Percentiles rank a stretch among this genome's conserved stretches.
Evolutionary conservation across 2,113 vertebrate species (phyloP).

Genomic region (Oryzias melastigma): DNA sequence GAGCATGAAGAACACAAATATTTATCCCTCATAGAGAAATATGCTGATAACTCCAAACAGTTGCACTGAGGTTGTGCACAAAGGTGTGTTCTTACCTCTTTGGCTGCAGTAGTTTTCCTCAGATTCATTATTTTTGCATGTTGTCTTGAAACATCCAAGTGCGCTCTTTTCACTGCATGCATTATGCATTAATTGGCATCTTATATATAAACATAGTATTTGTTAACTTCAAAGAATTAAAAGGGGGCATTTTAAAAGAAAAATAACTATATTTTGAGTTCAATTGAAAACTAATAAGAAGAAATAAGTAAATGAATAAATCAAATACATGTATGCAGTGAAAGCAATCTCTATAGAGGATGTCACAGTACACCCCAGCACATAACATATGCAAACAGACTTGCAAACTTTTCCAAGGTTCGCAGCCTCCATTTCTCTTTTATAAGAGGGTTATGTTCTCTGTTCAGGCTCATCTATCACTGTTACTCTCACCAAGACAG

Average conservation of each 20-base stretch:
- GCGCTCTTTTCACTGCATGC: too few species aligned
- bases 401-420: conserved; percentile 28
- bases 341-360: conserved; percentile 26
- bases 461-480: conserved; percentile 36
- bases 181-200: too few species aligned
- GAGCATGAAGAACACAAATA: neutral
- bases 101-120: neutral
- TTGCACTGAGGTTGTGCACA: neutral
- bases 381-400: conserved; percentile 11
- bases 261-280: too few species aligned
- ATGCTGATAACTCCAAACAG: neutral
- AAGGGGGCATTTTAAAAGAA: too few species aligned
- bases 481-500: neutral
- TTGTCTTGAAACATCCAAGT: too few species aligned
- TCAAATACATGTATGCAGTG: neutral
- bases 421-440: conserved; percentile 14
- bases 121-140: neutral
- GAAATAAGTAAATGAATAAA: neutral
- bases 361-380: conserved; percentile 16
- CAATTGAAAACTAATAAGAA: too few species aligned
- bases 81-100: neutral
- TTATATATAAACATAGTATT: neutral
- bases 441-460: conserved; percentile 39
- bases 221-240: too few species aligned
- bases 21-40: too few species aligned